These are phyloP conservation scores for Chroicocephalus ridibundus DNA, from an alignment of 2,113 vertebrate genomes.

Conservation along the genomic window DNA sequence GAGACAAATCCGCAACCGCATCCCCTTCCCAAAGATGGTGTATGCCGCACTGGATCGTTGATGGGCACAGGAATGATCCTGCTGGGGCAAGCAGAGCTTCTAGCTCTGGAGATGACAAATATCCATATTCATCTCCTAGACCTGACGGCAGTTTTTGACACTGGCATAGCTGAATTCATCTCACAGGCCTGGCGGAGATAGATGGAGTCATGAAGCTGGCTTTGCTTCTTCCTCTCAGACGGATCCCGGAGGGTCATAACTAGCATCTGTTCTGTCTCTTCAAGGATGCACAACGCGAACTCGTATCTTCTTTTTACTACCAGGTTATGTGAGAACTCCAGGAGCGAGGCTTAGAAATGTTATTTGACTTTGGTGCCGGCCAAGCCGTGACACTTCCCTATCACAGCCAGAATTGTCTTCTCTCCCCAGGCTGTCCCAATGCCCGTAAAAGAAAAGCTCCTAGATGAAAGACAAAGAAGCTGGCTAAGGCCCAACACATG, in stretches of 20 bases:
- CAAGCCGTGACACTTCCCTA: background rate
- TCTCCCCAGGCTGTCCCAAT: background rate
- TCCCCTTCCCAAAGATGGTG: background rate
- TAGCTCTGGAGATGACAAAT: background rate
- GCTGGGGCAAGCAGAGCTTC: background rate
- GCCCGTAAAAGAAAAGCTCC: background rate
- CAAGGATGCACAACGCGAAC: background rate
- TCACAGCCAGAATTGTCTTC: background rate
- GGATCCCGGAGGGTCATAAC: background rate
- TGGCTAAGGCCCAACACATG: background rate
- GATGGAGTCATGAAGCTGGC: background rate
- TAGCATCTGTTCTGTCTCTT: slow-evolving; percentile 9
- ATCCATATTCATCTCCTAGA: background rate
- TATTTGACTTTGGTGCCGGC: background rate
- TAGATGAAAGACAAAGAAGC: slow-evolving; percentile 6
- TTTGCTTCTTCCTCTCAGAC: background rate
- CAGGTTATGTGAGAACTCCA: background rate
- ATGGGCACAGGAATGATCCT: background rate
- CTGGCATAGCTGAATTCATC: background rate
- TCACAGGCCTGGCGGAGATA: background rate
- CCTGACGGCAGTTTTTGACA: background rate
- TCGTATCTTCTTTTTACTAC: background rate
- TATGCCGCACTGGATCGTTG: accelerated
- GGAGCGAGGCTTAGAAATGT: background rate
- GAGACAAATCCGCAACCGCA: accelerated